Conservation (phyloP, 2,888 invertebrate genomes). For the Rhagonycha fulva region DNA sequence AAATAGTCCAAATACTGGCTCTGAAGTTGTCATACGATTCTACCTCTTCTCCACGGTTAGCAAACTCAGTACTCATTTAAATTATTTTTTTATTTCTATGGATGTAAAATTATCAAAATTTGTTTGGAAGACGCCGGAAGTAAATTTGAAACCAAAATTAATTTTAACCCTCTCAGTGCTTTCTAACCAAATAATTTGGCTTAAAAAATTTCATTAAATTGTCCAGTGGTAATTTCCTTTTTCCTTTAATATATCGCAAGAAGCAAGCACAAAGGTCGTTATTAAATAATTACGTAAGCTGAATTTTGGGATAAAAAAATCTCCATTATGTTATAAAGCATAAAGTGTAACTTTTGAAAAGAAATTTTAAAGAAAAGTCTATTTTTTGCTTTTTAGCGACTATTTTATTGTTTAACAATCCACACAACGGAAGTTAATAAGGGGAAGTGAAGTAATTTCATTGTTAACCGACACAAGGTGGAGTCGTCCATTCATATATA, state of each 20-base stretch:
- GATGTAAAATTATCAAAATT: no score
- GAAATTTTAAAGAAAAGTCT: not conserved
- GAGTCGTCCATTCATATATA: slow-evolving; percentile 43
- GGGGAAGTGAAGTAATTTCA: slow-evolving; percentile 47
- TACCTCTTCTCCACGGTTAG: no score
- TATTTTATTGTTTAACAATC: slow-evolving; percentile 14
- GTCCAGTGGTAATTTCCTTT: not conserved
- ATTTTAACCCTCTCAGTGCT: not conserved
- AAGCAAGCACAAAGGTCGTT: not conserved
- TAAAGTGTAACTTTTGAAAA: not conserved
- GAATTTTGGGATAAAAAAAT: not conserved
- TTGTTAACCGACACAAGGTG: slow-evolving; percentile 43
- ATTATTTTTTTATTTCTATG: no score
- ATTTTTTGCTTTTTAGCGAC: not conserved
- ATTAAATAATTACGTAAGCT: not conserved
- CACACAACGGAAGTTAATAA: slow-evolving; percentile 42
- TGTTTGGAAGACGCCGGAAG: not conserved
- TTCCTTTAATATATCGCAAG: not conserved
- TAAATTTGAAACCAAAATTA: not conserved
- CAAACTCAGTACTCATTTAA: no score
- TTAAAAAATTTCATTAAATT: not conserved
- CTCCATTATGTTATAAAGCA: not conserved
- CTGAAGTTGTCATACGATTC: no score
- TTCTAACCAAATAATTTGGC: not conserved
- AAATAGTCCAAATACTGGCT: no score